These are phyloP conservation scores for Drosophila stalkeri DNA, from an alignment of 2,888 invertebrate genomes.

Conservation along the genomic window DNA sequence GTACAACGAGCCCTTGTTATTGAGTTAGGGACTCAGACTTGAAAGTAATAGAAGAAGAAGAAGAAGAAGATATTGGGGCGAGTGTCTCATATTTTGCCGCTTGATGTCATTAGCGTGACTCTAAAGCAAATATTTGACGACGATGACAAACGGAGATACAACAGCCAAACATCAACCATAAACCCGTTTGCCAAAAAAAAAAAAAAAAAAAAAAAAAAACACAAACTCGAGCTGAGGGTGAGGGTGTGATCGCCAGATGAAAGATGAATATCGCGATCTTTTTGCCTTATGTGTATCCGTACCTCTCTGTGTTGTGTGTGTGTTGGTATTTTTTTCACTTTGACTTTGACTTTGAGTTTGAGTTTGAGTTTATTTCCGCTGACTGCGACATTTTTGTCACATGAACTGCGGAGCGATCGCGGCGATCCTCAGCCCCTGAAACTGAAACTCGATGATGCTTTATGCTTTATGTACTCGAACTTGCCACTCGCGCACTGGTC, in stretches of 20 bases:
- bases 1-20: slow-evolving; percentile 4
- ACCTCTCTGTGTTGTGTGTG: background rate
- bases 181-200: slow-evolving; percentile 61
- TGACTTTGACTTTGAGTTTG: slow-evolving; percentile 1
- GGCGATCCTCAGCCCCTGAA: slow-evolving; percentile 33
- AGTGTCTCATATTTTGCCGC: slow-evolving; percentile 44
- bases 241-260: slow-evolving; percentile 45
- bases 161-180: slow-evolving; percentile 52
- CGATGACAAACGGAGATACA: slow-evolving; percentile 63
- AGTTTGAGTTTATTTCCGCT: slow-evolving; percentile 57
- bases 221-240: background rate
- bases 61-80: slow-evolving; percentile 17
- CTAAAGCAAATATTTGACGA: slow-evolving; percentile 77
- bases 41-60: background rate
- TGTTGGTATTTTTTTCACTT: background rate
- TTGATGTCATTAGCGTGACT: slow-evolving; percentile 74
- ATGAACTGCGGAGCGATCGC: slow-evolving; percentile 64
- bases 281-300: slow-evolving; percentile 18
- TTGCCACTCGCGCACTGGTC: slow-evolving; percentile 11
- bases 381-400: slow-evolving; percentile 82
- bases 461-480: slow-evolving; percentile 74
- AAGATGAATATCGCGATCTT: slow-evolving; percentile 48
- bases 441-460: slow-evolving; percentile 53
- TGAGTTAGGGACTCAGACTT: background rate
- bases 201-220: background rate